A percentile compares a stretch with the other conserved stretches of the same genome.
phyloP scores from a whole-genome alignment of 2,797 vertebrate species.

The Pangasius mekongensis region DNA sequence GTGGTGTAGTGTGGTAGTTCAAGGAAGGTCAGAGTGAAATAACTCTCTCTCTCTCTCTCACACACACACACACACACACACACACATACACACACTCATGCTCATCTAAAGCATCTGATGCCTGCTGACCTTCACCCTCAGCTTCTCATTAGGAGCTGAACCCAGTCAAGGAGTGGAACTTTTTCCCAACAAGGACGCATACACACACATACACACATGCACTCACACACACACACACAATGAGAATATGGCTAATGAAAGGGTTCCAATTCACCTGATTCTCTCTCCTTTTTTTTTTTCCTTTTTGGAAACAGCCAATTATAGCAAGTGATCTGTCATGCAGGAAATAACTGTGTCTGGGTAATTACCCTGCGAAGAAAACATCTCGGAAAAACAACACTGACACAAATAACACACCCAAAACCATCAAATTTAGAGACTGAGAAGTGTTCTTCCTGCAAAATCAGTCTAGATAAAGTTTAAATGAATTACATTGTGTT shows the following conservation, averaged over 20 bases:
- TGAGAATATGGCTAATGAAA: constrained; percentile 63
- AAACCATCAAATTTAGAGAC: constrained; percentile 59
- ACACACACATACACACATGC: neutral
- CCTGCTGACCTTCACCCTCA: constrained; percentile 41
- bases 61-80: neutral
- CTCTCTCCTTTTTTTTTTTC: constrained; percentile 62
- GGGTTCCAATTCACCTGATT: constrained; percentile 74
- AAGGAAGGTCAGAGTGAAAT: neutral
- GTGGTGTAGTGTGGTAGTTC: neutral
- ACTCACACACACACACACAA: constrained; percentile 36
- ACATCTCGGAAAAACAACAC: constrained; percentile 64
- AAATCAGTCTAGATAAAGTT: constrained; percentile 32
- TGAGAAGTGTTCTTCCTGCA: constrained; percentile 57
- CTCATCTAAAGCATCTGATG: constrained; percentile 24
- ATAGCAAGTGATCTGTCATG: constrained; percentile 72
- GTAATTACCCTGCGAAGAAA: constrained; percentile 71
- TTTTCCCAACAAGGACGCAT: constrained; percentile 22
- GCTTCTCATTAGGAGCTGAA: constrained; percentile 46
- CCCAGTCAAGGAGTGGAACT: constrained; percentile 40
- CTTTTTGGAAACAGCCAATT: constrained; percentile 73
- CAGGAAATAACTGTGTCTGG: constrained; percentile 78
- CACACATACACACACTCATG: constrained; percentile 23
- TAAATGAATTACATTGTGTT: constrained; percentile 3
- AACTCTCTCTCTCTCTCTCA: neutral
- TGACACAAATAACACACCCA: constrained; percentile 61